These are phyloP conservation scores for Ooceraea biroi DNA, from an alignment of 1,140 invertebrate species.

Conservation along the genomic window DNA sequence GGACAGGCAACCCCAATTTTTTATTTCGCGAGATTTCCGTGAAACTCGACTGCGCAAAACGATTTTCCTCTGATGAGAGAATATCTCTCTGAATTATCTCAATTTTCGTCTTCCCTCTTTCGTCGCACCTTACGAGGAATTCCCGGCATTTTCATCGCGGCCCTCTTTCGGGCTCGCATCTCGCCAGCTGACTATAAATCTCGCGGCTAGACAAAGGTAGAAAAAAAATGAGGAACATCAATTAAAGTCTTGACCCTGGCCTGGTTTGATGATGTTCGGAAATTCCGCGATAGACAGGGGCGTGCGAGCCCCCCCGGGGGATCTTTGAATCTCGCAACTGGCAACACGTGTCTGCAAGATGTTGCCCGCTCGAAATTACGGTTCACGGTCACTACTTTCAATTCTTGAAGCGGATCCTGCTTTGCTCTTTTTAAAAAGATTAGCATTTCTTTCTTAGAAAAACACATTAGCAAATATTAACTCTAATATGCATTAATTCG, in stretches of 20 bases:
- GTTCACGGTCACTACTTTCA: conserved; percentile 13
- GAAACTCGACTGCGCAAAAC: not conserved
- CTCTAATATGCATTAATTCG: not conserved
- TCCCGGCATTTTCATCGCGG: conserved; percentile 28
- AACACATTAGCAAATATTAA: not conserved
- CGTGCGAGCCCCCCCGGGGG: conserved; percentile 67
- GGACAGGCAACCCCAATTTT: conserved; percentile 1
- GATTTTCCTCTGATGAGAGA: conserved; percentile 8
- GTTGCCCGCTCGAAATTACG: conserved; percentile 56
- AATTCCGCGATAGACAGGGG: conserved; percentile 69
- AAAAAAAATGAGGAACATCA: conserved; percentile 79
- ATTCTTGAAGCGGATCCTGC: not conserved
- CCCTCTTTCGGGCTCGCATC: conserved; percentile 40
- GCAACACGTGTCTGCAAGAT: conserved; percentile 79
- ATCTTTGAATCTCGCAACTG: conserved; percentile 72
- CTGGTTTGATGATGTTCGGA: conserved; percentile 73
- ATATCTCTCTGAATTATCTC: conserved; percentile 26
- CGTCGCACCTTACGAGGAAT: conserved; percentile 29
- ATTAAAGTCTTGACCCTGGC: conserved; percentile 72
- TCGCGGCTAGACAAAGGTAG: conserved; percentile 77
- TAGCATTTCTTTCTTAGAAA: not conserved
- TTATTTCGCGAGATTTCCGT: conserved; percentile 12
- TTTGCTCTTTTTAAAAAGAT: not conserved
- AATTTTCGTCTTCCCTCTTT: conserved; percentile 13
- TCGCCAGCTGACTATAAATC: conserved; percentile 75